phyloP scores from a whole-genome alignment of 2,888 invertebrate genomes.

The Polyommatus icarus region DNA sequence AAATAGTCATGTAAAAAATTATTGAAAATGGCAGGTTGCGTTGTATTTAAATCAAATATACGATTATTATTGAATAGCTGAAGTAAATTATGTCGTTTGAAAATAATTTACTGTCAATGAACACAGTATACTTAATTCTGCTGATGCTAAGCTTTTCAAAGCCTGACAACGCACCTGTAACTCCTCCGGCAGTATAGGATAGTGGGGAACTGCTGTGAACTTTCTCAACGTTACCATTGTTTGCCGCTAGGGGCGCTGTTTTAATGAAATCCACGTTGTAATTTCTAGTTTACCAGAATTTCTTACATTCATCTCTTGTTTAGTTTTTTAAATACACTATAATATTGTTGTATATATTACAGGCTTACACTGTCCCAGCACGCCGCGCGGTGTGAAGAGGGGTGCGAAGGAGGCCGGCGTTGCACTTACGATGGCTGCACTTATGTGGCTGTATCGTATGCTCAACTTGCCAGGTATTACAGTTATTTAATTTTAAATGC shows the following conservation, averaged over 20 bases:
- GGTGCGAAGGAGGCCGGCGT: slow-evolving; percentile 39
- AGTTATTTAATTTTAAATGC: not conserved
- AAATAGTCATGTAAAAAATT: slow-evolving; percentile 6
- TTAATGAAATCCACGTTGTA: not conserved
- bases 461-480: slow-evolving; percentile 59
- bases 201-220: not conserved
- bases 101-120: not conserved
- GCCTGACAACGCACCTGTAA: not conserved
- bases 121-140: not conserved
- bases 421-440: slow-evolving; percentile 60
- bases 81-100: not conserved
- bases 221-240: not conserved
- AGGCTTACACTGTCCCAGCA: slow-evolving; percentile 54
- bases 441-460: slow-evolving; percentile 54
- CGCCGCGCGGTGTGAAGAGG: slow-evolving; percentile 41
- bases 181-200: not conserved
- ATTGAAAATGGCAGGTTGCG: slow-evolving; percentile 4
- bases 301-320: too few relatives aligned
- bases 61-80: not conserved
- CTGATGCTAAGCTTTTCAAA: too few relatives aligned
- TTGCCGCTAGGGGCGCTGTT: not conserved
- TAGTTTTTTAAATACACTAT: too few relatives aligned
- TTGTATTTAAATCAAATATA: not conserved
- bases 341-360: slow-evolving; percentile 31
- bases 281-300: too few relatives aligned